Base-by-base conservation (phyloP, 2,888 invertebrate genomes). In the Rutpela maculata region DNA sequence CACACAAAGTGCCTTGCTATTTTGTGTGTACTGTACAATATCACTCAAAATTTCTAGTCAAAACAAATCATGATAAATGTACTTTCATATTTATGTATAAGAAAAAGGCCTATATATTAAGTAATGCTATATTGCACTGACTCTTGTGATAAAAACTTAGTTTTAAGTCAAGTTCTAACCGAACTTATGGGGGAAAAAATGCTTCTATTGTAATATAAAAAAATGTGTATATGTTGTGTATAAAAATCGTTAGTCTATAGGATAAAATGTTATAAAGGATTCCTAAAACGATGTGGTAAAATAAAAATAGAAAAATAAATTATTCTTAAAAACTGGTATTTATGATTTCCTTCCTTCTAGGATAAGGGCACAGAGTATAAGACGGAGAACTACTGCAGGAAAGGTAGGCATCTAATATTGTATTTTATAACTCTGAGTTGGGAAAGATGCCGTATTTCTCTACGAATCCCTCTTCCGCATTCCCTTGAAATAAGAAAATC, bases 161-260 rank as follows among this genome's bases (percentile, higher is more conserved):
- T 72, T 67, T 77, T 79, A 81, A 76, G 76, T 74, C 73, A 77
- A 68, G 80, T 81, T 82, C 82, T 75, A 62, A 74, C 50, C 6
- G 78, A 81, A 83, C 80, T 83, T 84, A 79, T 85, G 88, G 88
- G 88, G 88, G 88, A 88, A 88, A 82, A 86, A 82, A 88, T 88
- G 88, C 88, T 88, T 88, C 86, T 85, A 84, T 66, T 83, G 82
- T 82, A 83, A 82, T 76, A 83, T 85, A 82, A 79, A 82, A 43
- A 63, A 70, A 84, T 84, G 83, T 87, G 85, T 86, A 83, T 85
- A 87, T 87, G 86, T 87, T 84, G 83, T 87, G 84, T 85, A 86
- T 76, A 82, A 81, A 84, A 81, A 79, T 77, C 75, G 79, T 26
- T 70, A 62, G 70, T 38, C 22, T 38, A 60, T 59, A 75, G 50